phyloP scores from a whole-genome alignment of 2,888 invertebrate genomes.

The Ellobium chinense region DNA sequence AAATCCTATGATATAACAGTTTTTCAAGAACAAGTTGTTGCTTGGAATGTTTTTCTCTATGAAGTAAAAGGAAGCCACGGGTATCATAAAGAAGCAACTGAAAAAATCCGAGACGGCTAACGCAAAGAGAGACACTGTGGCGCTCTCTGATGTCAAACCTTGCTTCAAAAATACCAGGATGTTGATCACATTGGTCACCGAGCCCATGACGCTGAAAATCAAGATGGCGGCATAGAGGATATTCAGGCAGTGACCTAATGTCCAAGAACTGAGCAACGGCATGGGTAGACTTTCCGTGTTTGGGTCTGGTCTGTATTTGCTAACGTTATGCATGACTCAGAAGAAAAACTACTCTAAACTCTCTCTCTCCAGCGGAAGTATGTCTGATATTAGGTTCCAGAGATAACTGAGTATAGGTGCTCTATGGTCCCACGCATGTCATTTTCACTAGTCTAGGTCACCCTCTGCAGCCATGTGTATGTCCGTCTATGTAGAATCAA shows the following conservation, averaged over 20 bases:
- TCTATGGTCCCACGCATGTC: too few relatives aligned
- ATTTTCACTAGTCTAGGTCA: too few relatives aligned
- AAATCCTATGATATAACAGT: not conserved
- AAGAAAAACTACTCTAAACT: too few relatives aligned
- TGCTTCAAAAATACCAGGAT: not conserved
- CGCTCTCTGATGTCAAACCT: not conserved
- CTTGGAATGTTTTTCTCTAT: not conserved
- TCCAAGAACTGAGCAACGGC: not conserved
- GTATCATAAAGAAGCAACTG: not conserved
- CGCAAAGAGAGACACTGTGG: not conserved
- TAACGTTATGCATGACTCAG: too few relatives aligned
- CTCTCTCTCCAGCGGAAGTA: too few relatives aligned
- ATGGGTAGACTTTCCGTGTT: too few relatives aligned
- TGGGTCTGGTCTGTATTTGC: too few relatives aligned
- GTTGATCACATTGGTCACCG: not conserved
- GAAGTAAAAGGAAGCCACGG: not conserved
- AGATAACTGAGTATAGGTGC: too few relatives aligned
- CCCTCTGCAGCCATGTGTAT: too few relatives aligned
- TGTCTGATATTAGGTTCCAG: too few relatives aligned
- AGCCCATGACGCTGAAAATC: not conserved
- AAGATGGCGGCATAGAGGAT: not conserved
- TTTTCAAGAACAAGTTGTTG: not conserved
- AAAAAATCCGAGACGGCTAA: not conserved
- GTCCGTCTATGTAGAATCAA: too few relatives aligned
- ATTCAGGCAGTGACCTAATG: not conserved